phyloP scores from a whole-genome alignment of 2,113 vertebrate species.

The Orthonyx spaldingii region DNA sequence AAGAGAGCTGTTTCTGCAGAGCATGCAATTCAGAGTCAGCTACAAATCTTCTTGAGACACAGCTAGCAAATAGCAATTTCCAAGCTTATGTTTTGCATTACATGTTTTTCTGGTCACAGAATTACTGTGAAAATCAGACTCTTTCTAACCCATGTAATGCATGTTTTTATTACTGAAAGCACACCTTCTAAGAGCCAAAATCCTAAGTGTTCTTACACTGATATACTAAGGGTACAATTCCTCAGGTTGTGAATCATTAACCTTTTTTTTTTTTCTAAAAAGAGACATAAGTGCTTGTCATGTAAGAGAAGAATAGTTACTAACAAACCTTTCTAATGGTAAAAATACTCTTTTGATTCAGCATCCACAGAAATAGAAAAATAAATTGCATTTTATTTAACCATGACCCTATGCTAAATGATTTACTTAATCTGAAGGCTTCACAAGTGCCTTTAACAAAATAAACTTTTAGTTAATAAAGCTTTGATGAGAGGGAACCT shows the following conservation, averaged over 20 bases:
- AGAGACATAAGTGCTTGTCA: not conserved
- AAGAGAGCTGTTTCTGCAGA: conserved; percentile 43
- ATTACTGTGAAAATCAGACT: conserved; percentile 18
- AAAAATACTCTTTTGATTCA: not conserved
- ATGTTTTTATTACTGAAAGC: not conserved
- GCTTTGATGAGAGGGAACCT: not conserved
- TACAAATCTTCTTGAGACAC: conserved; percentile 48
- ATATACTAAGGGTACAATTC: not conserved
- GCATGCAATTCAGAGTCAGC: conserved; percentile 37
- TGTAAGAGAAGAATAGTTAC: not conserved
- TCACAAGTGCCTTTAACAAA: not conserved
- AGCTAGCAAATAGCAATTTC: conserved; percentile 59
- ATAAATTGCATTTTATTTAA: not conserved
- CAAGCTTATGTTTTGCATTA: conserved; percentile 44
- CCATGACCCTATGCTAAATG: not conserved
- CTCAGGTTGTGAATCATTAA: conserved; percentile 44
- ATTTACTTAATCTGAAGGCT: not conserved
- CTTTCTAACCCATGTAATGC: not conserved
- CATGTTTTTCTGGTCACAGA: not conserved
- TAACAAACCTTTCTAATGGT: not conserved
- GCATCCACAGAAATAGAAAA: not conserved
- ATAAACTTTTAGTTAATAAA: not conserved
- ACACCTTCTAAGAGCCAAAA: not conserved
- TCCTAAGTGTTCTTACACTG: not conserved
- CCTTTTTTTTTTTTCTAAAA: conserved; percentile 1